A percentile compares a stretch with the other conserved stretches of the same genome.
Evolutionary conservation across 1,140 invertebrate genomes (phyloP).

Genomic region (Thalassaphorura encarpata): DNA sequence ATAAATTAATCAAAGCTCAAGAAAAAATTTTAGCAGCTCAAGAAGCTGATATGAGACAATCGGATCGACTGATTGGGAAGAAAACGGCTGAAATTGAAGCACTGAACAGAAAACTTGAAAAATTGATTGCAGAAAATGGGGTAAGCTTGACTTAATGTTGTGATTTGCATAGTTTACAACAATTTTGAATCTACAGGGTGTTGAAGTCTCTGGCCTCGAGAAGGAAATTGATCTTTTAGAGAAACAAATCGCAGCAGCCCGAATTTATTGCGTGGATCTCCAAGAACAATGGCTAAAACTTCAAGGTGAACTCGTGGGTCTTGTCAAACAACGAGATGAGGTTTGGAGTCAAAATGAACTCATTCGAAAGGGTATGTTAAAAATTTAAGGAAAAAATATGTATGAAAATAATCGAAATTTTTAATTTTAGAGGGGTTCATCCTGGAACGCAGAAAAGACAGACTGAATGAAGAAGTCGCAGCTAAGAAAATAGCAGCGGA

Average conservation of each 20-base stretch:
- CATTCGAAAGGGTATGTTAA: constrained; percentile 48
- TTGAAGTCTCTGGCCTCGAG: constrained; percentile 42
- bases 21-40: constrained; percentile 46
- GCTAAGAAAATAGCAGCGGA: constrained; percentile 46
- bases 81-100: constrained; percentile 34
- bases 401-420: too few species aligned
- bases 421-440: constrained; percentile 57
- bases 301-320: constrained; percentile 54
- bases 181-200: constrained; percentile 32
- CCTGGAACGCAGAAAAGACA: constrained; percentile 60
- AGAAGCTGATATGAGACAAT: constrained; percentile 34
- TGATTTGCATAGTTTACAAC: neutral
- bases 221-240: constrained; percentile 41
- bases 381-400: neutral
- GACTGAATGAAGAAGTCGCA: constrained; percentile 52
- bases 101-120: constrained; percentile 46
- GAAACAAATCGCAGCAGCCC: constrained; percentile 17
- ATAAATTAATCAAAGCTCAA: constrained; percentile 41
- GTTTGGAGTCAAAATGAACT: constrained; percentile 55
- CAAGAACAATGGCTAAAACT: constrained; percentile 63
- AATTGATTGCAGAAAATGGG: constrained; percentile 42
- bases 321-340: constrained; percentile 53
- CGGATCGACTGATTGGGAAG: constrained; percentile 19
- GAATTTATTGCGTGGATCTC: constrained; percentile 34
- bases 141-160: constrained; percentile 29